A percentile compares a stretch with the other conserved stretches of the same genome.
Evolutionary conservation across 1,140 invertebrate genomes (phyloP).

Genomic region (Megalopta genalis): DNA sequence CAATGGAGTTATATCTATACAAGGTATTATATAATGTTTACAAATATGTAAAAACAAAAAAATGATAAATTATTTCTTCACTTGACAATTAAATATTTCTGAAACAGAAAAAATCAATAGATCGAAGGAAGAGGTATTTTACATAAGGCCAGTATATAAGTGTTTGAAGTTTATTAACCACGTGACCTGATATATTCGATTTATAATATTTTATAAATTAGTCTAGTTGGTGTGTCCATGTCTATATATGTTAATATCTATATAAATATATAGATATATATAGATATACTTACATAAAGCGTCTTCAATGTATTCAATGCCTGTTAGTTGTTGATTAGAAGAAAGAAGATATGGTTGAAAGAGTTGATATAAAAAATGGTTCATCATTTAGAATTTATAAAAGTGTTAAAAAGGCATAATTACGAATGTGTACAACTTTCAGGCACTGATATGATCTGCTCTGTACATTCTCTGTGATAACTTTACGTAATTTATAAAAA

Average conservation of each 20-base stretch:
- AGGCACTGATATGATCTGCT: slow-evolving; percentile 65
- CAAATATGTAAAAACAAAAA: slow-evolving; percentile 52
- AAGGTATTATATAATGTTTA: slow-evolving; percentile 62
- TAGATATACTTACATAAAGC: slow-evolving; percentile 48
- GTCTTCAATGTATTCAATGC: slow-evolving; percentile 63
- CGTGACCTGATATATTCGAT: slow-evolving; percentile 68
- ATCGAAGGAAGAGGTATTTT: slow-evolving; percentile 56
- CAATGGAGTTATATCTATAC: slow-evolving; percentile 62
- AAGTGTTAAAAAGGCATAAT: slow-evolving; percentile 36
- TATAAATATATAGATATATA: slow-evolving; percentile 51
- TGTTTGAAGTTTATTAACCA: slow-evolving; percentile 67
- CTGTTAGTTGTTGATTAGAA: slow-evolving; percentile 59
- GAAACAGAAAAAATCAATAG: slow-evolving; percentile 51
- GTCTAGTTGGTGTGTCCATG: slow-evolving; percentile 59
- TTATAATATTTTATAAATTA: slow-evolving; percentile 65
- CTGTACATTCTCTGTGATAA: slow-evolving; percentile 74
- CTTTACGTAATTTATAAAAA: slow-evolving; percentile 69
- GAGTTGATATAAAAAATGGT: not conserved
- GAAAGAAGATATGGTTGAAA: not conserved
- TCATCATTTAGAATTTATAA: slow-evolving; percentile 11
- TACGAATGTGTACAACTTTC: slow-evolving; percentile 60
- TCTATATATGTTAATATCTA: slow-evolving; percentile 59
- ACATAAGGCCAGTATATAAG: slow-evolving; percentile 55
- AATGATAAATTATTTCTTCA: slow-evolving; percentile 62
- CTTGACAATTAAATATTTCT: slow-evolving; percentile 52